These are phyloP conservation scores for Galeopterus variegatus DNA, from an alignment of 2,113 vertebrate species.

Conservation along the genomic window DNA sequence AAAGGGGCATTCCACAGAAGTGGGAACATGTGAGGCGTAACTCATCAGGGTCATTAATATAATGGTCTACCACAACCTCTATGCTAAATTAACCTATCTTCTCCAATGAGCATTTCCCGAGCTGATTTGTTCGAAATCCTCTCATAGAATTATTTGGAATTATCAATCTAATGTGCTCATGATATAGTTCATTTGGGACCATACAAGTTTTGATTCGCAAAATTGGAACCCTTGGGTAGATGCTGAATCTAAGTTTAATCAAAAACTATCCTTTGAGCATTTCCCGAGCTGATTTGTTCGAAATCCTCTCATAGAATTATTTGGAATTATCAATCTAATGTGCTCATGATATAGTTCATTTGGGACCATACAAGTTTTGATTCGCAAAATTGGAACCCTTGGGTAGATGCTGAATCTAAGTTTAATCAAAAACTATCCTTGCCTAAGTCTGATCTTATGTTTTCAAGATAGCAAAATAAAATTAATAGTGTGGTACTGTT, in stretches of 20 bases:
- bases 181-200: neutral
- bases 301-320: neutral
- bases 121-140: neutral
- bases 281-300: neutral
- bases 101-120: neutral
- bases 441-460: neutral
- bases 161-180: neutral
- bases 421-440: neutral
- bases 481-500: neutral
- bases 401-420: neutral
- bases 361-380: neutral
- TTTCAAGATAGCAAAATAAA: slow-evolving; percentile 3
- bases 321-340: neutral
- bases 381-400: neutral
- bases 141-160: neutral
- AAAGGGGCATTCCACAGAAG: neutral
- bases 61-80: neutral
- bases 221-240: neutral
- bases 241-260: neutral
- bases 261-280: too few relatives aligned
- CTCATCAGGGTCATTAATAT: neutral
- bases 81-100: neutral
- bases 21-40: neutral
- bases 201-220: neutral
- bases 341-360: neutral